A percentile compares a stretch with the other conserved stretches of the same genome.
Conservation (phyloP, 2,113 vertebrate species). For the Nestor notabilis region DNA sequence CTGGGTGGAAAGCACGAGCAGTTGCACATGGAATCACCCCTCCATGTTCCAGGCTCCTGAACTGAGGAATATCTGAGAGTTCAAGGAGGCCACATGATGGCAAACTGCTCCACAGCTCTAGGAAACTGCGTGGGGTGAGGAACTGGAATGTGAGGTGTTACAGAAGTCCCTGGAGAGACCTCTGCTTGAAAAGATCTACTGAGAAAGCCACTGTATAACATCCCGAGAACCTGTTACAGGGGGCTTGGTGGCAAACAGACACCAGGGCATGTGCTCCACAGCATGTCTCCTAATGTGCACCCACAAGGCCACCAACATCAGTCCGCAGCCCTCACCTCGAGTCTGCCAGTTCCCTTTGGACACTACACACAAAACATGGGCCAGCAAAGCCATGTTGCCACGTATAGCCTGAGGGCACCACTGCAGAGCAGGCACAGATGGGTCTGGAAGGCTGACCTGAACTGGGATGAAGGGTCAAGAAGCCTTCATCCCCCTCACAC, state of each 20-base stretch:
- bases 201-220: neutral
- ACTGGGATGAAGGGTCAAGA: neutral
- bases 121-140: neutral
- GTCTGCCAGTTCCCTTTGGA: neutral
- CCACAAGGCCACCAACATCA: no score
- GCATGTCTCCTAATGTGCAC: neutral
- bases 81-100: neutral
- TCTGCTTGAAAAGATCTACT: neutral
- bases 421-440: rapidly evolving
- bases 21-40: neutral
- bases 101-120: neutral
- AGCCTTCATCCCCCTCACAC: rapidly evolving
- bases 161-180: neutral
- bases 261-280: rapidly evolving
- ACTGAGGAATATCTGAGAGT: neutral
- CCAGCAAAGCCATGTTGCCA: neutral
- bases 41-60: neutral
- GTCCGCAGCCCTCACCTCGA: rapidly evolving
- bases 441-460: neutral
- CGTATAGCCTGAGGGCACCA: rapidly evolving
- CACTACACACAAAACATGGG: neutral
- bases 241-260: neutral
- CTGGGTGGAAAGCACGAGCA: rapidly evolving
- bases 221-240: neutral
- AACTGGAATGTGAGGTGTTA: rapidly evolving